Percentiles rank a stretch among this genome's conserved stretches.
Conservation (phyloP, 2,888 invertebrate genomes). For the Fragum fragum region DNA sequence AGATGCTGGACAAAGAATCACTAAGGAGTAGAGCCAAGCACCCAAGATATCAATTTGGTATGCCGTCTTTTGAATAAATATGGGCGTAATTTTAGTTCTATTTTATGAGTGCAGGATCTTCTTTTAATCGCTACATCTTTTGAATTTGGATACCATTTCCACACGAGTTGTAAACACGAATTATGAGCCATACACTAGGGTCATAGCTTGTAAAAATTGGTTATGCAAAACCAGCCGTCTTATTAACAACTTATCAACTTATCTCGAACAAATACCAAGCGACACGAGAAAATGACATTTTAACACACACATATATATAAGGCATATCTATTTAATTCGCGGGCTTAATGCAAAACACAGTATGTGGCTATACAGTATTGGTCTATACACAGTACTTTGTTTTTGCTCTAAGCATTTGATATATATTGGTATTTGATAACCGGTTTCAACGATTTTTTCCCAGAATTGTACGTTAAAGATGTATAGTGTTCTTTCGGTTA, state of each 20-base stretch:
- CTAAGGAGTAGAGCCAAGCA: no score
- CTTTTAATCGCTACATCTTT: slow-evolving; percentile 9
- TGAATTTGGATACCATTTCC: slow-evolving; percentile 5
- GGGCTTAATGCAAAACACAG: no score
- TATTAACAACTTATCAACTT: slow-evolving; percentile 22
- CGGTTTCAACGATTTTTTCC: no score
- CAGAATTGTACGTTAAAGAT: no score
- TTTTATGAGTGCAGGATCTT: background rate
- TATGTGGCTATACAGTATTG: no score
- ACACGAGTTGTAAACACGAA: background rate
- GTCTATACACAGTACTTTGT: no score
- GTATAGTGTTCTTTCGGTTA: no score
- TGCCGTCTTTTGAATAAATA: slow-evolving; percentile 4
- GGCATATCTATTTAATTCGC: no score
- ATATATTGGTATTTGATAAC: no score
- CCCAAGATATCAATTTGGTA: background rate
- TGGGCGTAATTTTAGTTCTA: slow-evolving; percentile 6
- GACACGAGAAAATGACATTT: background rate
- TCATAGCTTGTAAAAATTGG: slow-evolving; percentile 2
- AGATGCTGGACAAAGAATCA: no score
- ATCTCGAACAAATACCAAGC: background rate
- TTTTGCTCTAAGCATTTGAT: no score
- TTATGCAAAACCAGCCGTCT: slow-evolving; percentile 16
- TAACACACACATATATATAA: no score
- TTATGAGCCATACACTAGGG: background rate